phyloP scores from a whole-genome alignment of 2,797 vertebrate species.

The Anomalospiza imberbis region DNA sequence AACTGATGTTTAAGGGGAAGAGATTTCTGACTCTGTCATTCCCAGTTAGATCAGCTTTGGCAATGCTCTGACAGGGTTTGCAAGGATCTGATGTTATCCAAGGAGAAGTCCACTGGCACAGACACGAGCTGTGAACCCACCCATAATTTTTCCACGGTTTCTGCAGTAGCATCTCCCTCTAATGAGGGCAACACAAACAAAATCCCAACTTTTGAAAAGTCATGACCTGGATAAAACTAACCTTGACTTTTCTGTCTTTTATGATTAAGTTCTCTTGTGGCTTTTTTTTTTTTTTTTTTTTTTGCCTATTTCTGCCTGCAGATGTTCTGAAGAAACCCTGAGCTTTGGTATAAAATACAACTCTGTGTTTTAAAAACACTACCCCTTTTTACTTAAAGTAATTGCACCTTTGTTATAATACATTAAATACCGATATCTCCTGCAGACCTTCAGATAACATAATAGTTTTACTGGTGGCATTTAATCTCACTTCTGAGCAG shows the following conservation, averaged over 20 bases:
- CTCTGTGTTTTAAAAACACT: background rate
- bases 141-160: background rate
- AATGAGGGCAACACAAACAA: background rate
- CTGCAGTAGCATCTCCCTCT: background rate
- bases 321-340: background rate
- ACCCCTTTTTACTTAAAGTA: background rate
- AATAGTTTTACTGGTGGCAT: background rate
- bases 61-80: background rate
- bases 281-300: background rate
- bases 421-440: background rate
- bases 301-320: background rate
- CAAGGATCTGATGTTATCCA: background rate
- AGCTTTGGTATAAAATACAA: background rate
- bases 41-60: background rate
- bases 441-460: background rate
- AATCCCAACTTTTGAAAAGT: background rate
- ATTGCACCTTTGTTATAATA: background rate
- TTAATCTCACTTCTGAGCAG: background rate
- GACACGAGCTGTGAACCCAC: background rate
- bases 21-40: constrained; percentile 21
- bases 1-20: background rate
- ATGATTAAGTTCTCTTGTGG: background rate
- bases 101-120: background rate
- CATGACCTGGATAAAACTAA: background rate
- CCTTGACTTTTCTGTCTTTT: background rate